Evolutionary conservation across 2,888 invertebrate genomes (phyloP), one percentile per base, ranked within the genome.

Genomic region (Lissonota sp.): DNA sequence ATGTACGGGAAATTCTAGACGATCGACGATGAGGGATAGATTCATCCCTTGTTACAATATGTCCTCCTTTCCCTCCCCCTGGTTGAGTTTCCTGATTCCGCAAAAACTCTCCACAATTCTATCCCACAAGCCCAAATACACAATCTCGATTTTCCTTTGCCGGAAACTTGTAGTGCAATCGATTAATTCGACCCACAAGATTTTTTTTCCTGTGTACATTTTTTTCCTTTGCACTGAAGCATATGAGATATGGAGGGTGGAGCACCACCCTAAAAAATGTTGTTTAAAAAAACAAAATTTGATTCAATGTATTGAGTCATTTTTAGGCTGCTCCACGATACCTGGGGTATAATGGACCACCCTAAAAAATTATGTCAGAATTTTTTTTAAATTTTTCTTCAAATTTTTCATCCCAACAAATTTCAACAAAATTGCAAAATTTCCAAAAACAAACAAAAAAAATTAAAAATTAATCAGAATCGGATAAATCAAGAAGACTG

Each of bases 131-230:
- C 26, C 26, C 14, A 44, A 60, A 26, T n/a, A n/a, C 26, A 1
- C 26, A 26, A 26, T 73, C 72, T 46, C 69, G 69, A 80, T 73
- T 69, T 72, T 63, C 69, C 51, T 53, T 26, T 26, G 44, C 72
- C 80, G 72, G 77, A 70, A 39, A 62, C 51, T 51, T 63, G 12
- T 57, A 53, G 40, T 55, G 46, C 60, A 57, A 44, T 64, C 76
- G 64, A 75, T 75, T 70, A 69, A 72, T 76, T 72, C 49, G 46
- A 42, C 55, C n/a, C 40, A 42, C 40, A 5, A 6, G 62, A 67
- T 60, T 67, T 62, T 71, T 60, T 67, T 62, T 71, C 14, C 39
- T 57, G 37, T 53, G 10, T 12, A 42, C 51, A 14, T 37, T 64
- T 37, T 49, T 64, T 49, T 53, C 44, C 44, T 16, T 42, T 7